phyloP scores from a whole-genome alignment of 35 echinoderm and acorn worm genomes.

The Heliocidaris erythrogramma region DNA sequence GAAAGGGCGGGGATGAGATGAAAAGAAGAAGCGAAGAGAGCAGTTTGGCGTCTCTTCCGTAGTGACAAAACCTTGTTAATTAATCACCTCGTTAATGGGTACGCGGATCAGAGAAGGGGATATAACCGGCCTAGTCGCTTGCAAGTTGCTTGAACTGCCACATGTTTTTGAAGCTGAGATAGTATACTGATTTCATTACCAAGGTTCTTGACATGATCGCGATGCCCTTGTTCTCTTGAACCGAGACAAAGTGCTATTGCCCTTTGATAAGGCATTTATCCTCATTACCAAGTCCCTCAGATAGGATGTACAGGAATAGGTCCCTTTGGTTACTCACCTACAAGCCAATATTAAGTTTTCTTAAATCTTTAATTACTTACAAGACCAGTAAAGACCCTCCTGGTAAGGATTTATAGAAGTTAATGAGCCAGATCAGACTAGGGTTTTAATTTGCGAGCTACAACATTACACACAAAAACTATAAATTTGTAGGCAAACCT shows the following conservation, averaged over 20 bases:
- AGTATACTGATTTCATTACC: background rate
- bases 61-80: constrained; percentile 12
- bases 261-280: background rate
- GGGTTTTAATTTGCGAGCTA: too few relatives aligned
- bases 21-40: background rate
- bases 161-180: background rate
- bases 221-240: background rate
- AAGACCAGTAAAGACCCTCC: too few relatives aligned
- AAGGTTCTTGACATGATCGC: background rate
- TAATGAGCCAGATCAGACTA: too few relatives aligned
- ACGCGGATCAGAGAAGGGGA: background rate
- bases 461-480: too few relatives aligned
- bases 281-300: too few relatives aligned
- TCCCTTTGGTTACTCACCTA: too few relatives aligned
- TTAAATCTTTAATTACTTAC: too few relatives aligned
- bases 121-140: background rate
- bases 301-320: too few relatives aligned
- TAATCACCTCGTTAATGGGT: constrained; percentile 41
- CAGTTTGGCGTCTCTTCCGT: constrained; percentile 23
- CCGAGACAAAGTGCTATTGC: background rate
- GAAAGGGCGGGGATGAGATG: background rate
- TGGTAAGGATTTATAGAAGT: too few relatives aligned
- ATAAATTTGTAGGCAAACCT: too few relatives aligned
- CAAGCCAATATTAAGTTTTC: too few relatives aligned
- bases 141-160: background rate